These are phyloP conservation scores for Ornithoptera alexandrae DNA, from an alignment of 2,888 invertebrate species.

Conservation along the genomic window DNA sequence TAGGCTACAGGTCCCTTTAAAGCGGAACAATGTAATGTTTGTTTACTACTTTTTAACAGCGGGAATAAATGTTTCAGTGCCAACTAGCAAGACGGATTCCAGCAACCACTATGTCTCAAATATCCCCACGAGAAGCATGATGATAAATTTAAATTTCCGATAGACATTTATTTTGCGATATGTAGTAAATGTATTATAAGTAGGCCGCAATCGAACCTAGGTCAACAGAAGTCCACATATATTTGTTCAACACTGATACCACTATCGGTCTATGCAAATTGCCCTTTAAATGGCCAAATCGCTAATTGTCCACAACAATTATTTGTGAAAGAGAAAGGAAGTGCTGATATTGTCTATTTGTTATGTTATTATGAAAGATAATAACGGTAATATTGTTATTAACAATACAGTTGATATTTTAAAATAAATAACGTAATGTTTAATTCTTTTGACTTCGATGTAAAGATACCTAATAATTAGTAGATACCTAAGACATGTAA, in stretches of 20 bases:
- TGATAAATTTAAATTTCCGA: too few relatives aligned
- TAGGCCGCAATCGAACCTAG: slow-evolving; percentile 46
- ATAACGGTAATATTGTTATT: slow-evolving; percentile 13
- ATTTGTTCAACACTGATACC: slow-evolving; percentile 60
- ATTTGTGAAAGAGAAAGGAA: slow-evolving; percentile 35
- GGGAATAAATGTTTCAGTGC: too few relatives aligned
- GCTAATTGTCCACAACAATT: slow-evolving; percentile 56
- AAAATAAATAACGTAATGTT: background rate
- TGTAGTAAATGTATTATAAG: too few relatives aligned
- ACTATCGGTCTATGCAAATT: slow-evolving; percentile 72
- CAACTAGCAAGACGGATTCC: too few relatives aligned
- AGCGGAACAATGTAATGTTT: too few relatives aligned
- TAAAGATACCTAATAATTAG: background rate
- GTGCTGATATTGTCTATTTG: slow-evolving; percentile 40
- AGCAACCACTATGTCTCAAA: too few relatives aligned
- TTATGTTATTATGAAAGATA: slow-evolving; percentile 12
- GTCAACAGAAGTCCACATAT: slow-evolving; percentile 53
- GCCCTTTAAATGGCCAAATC: slow-evolving; percentile 63
- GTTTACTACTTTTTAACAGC: too few relatives aligned
- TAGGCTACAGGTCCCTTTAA: too few relatives aligned
- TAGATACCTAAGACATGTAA: too few relatives aligned
- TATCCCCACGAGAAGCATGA: too few relatives aligned
- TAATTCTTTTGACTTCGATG: background rate
- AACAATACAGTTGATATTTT: background rate
- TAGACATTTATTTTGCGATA: too few relatives aligned